Evolutionary conservation across 1,140 invertebrate species (phyloP).

Genomic region (Drosophila nikananu): DNA sequence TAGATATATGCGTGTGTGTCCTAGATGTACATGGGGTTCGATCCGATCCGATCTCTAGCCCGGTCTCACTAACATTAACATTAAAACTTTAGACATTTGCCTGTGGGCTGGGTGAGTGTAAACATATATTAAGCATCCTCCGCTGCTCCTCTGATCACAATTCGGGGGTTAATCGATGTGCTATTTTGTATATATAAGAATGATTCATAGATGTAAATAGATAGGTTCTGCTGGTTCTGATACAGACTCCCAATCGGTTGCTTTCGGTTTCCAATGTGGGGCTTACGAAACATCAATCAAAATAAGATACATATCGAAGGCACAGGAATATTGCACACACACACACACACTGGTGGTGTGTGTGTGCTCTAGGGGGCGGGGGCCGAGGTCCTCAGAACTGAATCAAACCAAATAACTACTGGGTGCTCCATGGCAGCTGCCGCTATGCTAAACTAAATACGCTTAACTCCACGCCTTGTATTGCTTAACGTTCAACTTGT

Average conservation of each 20-base stretch:
- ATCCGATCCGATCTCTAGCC: constrained; percentile 7
- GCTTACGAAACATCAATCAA: constrained; percentile 28
- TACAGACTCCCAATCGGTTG: constrained; percentile 6
- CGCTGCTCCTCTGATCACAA: constrained; percentile 35
- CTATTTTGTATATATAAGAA: constrained; percentile 19
- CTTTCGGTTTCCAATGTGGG: constrained; percentile 2
- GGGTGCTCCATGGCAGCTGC: constrained; percentile 12
- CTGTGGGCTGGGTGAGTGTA: constrained; percentile 23
- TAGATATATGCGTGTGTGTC: constrained; percentile 28
- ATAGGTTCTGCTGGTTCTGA: constrained; percentile 17
- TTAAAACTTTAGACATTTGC: constrained; percentile 28
- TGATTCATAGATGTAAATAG: constrained; percentile 55
- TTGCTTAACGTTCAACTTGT: constrained; percentile 34
- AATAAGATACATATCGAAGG: constrained; percentile 68
- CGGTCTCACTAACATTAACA: constrained; percentile 40
- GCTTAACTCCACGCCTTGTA: constrained; percentile 14
- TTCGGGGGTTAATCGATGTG: constrained; percentile 33
- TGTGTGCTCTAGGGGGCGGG: constrained; percentile 33
- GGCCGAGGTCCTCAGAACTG: constrained; percentile 49
- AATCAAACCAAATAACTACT: constrained; percentile 43
- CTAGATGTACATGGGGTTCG: constrained; percentile 25
- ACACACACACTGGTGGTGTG: too few species aligned
- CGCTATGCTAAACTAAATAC: constrained; percentile 40
- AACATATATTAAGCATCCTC: constrained; percentile 26
- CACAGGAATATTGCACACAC: constrained; percentile 74